Percentiles rank a stretch among this genome's conserved stretches.
Evolutionary conservation across 2,113 vertebrate genomes (phyloP).

Genomic region (Menura novaehollandiae): DNA sequence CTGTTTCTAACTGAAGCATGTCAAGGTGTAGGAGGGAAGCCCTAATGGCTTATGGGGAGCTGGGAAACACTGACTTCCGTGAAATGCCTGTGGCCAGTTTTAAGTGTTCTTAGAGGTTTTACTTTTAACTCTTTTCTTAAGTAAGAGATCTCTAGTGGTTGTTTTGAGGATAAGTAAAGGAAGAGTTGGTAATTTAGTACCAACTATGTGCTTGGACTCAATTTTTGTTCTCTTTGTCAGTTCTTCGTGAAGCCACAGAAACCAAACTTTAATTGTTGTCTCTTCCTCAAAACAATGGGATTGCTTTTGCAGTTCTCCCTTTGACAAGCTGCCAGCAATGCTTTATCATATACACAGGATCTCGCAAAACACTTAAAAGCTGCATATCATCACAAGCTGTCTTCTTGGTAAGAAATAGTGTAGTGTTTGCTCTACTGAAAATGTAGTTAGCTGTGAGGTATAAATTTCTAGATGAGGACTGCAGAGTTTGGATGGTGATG

Average conservation of each 20-base stretch:
- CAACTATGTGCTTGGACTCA: not conserved
- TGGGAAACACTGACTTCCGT: constrained; percentile 8
- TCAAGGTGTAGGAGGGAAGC: constrained; percentile 45
- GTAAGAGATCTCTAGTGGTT: not conserved
- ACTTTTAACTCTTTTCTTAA: constrained; percentile 46
- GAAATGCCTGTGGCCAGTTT: constrained; percentile 31
- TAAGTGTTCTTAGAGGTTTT: constrained; percentile 29
- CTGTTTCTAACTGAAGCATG: not conserved
- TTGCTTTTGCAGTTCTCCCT: constrained; percentile 20
- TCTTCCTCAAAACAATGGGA: not conserved
- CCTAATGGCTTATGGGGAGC: not conserved
- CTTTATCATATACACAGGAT: not conserved
- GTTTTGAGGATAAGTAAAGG: constrained; percentile 18
- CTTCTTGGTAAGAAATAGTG: constrained; percentile 1
- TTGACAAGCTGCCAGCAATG: constrained; percentile 15
- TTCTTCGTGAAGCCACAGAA: constrained; percentile 33
- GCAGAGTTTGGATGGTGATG: constrained; percentile 22
- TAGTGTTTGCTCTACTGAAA: constrained; percentile 10
- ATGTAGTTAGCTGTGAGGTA: constrained; percentile 28
- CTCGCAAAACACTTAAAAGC: constrained; percentile 24
- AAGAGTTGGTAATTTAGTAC: constrained; percentile 23
- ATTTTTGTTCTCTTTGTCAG: not conserved
- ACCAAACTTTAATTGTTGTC: not conserved
- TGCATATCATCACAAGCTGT: not conserved
- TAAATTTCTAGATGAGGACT: constrained; percentile 44